Evolutionary conservation across 2,113 vertebrate species (phyloP).

Genomic region (Elanus axillaris): DNA sequence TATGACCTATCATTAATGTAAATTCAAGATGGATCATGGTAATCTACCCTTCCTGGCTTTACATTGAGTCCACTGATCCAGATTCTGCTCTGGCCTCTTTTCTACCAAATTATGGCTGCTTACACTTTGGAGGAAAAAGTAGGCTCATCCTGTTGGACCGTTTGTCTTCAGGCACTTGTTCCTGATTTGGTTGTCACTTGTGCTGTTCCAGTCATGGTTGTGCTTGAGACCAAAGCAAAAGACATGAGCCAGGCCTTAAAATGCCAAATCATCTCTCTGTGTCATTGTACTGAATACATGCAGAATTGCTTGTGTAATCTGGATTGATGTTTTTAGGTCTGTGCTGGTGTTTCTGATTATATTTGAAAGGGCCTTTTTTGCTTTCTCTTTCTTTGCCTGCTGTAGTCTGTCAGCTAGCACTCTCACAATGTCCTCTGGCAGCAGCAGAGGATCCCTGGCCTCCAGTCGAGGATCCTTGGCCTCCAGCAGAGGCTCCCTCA

Average conservation of each 20-base stretch:
- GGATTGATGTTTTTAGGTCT: background rate
- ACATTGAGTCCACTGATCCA: background rate
- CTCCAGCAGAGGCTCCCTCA: slow-evolving; percentile 94
- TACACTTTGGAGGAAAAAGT: background rate
- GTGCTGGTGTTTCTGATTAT: background rate
- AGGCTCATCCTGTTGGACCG: background rate
- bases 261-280: background rate
- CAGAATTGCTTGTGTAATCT: background rate
- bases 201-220: background rate
- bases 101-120: background rate
- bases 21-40: background rate
- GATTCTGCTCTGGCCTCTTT: background rate
- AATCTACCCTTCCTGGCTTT: background rate
- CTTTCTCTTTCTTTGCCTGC: background rate
- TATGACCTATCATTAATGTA: background rate
- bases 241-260: background rate
- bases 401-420: slow-evolving; percentile 91
- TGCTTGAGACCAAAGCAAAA: background rate
- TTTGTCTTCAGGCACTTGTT: background rate
- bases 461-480: slow-evolving; percentile 92
- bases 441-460: slow-evolving; percentile 92
- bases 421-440: slow-evolving; percentile 93
- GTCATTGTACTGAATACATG: background rate
- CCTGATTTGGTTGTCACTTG: background rate
- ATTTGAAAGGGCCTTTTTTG: background rate